phyloP scores from a whole-genome alignment of 2,113 vertebrate species.

The Plestiodon gilberti region DNA sequence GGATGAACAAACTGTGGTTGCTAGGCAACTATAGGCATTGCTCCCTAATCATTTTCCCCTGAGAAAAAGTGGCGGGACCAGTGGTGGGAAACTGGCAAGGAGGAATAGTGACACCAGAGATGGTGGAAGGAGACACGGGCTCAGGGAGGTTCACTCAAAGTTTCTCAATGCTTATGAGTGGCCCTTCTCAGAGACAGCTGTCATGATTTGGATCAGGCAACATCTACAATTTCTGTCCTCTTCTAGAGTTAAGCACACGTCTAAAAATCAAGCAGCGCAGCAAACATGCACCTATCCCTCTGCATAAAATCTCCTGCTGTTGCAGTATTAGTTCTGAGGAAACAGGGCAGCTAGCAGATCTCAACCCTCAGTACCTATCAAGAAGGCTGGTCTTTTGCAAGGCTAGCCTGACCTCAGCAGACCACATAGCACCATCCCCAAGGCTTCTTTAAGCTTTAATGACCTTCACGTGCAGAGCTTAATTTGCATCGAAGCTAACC shows the following conservation, averaged over 20 bases:
- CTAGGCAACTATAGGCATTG: constrained; percentile 17
- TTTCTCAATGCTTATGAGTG: not conserved
- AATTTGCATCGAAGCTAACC: not conserved
- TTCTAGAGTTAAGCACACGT: not conserved
- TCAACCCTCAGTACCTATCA: not conserved
- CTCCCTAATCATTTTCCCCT: not conserved
- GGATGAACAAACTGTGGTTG: not conserved
- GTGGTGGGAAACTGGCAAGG: not conserved
- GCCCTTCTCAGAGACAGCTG: not conserved
- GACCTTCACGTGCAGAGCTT: not conserved
- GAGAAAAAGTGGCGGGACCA: not conserved
- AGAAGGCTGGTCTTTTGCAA: not conserved
- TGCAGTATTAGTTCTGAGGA: not conserved
- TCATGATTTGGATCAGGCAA: not conserved
- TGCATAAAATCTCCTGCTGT: not conserved
- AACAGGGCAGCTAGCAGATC: not conserved
- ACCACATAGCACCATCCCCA: not conserved
- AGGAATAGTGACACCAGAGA: not conserved
- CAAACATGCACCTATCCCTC: not conserved
- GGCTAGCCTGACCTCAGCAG: not conserved
- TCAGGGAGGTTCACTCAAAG: not conserved
- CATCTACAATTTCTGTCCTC: not conserved
- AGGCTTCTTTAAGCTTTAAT: not conserved
- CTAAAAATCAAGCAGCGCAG: not conserved
- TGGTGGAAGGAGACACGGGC: not conserved